Evolutionary conservation across 2,113 vertebrate genomes (phyloP).

Genomic region (Prionailurus viverrinus): DNA sequence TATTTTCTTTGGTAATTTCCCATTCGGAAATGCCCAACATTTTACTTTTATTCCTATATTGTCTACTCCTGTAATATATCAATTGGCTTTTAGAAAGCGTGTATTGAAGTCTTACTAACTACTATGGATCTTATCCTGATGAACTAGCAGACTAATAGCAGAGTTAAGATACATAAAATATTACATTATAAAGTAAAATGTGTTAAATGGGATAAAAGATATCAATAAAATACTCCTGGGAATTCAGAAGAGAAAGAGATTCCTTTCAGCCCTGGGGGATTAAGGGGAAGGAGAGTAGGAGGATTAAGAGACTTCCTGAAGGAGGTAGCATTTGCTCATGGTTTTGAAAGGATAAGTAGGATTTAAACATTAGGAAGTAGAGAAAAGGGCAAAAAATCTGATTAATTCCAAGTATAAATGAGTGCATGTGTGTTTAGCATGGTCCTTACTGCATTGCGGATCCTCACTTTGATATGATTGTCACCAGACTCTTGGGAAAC

Average conservation of each 20-base stretch:
- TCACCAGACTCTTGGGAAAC: slow-evolving; percentile 55
- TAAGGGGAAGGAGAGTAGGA: not conserved
- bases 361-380: slow-evolving; percentile 55
- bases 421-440: not conserved
- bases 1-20: slow-evolving; percentile 32
- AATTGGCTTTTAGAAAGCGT: slow-evolving; percentile 31
- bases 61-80: not conserved
- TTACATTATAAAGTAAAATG: not conserved
- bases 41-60: slow-evolving; percentile 15
- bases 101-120: not conserved
- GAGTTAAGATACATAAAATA: slow-evolving; percentile 28
- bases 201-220: not conserved
- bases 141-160: slow-evolving; percentile 22
- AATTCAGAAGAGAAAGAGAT: slow-evolving; percentile 47
- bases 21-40: not conserved
- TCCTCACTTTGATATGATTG: slow-evolving; percentile 64
- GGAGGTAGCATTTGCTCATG: slow-evolving; percentile 12
- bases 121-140: not conserved
- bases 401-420: not conserved
- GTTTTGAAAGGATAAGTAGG: slow-evolving; percentile 55
- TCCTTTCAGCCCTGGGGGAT: not conserved
- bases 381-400: slow-evolving; percentile 48
- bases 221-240: not conserved
- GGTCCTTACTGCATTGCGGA: not conserved
- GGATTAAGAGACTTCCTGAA: slow-evolving; percentile 64